A percentile compares a stretch with the other conserved stretches of the same genome.
These are phyloP conservation scores for Lycodopsis pacificus DNA, from an alignment of 2,797 vertebrate genomes.

Conservation along the genomic window DNA sequence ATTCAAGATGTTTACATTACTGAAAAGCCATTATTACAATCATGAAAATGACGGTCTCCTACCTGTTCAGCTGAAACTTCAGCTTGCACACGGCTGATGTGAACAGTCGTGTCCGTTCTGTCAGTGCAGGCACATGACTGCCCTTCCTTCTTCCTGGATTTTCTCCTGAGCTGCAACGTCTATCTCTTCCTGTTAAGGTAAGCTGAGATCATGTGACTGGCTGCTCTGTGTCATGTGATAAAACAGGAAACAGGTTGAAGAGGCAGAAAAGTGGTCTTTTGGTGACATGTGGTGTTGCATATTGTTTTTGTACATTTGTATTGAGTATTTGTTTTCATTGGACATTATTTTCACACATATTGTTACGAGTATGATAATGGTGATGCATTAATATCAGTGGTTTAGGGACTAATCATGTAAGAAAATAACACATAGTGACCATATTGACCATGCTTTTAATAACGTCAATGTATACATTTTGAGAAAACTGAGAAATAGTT, in stretches of 20 bases:
- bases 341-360: background rate
- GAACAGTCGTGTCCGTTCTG: background rate
- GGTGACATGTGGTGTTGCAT: background rate
- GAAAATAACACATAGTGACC: background rate
- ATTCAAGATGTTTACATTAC: background rate
- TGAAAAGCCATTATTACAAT: background rate
- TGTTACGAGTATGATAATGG: background rate
- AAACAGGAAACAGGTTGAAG: constrained; percentile 8
- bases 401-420: background rate
- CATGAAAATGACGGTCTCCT: background rate
- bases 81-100: background rate
- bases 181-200: constrained; percentile 29
- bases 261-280: background rate
- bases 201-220: constrained; percentile 44
- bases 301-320: background rate
- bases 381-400: background rate
- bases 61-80: constrained; percentile 20
- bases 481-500: background rate
- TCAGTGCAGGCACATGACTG: background rate
- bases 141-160: constrained; percentile 15
- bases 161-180: background rate
- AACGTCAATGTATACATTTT: background rate
- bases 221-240: constrained; percentile 38
- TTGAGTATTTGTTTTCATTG: background rate
- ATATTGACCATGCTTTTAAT: background rate